Base-by-base conservation (phyloP, 2,113 vertebrate genomes). In the Tetraodon nigroviridis region DNA sequence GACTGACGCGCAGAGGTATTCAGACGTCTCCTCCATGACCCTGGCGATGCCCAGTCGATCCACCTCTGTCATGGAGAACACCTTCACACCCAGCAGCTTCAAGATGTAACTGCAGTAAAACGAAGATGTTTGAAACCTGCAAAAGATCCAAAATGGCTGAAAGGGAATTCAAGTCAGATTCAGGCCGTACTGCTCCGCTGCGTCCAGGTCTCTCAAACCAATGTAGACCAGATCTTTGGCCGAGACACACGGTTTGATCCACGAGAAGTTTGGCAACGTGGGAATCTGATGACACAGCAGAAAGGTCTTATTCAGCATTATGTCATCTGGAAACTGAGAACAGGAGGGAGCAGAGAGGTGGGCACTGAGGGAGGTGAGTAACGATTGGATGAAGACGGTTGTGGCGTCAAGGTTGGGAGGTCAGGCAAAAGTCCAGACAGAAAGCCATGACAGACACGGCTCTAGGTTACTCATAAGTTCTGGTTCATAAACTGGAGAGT, bases 1-100 rank as follows among this genome's bases (percentile, higher is more conserved):
- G 15, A 16, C 44, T n/a, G n/a, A 16, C 44, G 70, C 52, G 8
- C 58, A 82, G 27, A 92, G 73, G 71, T 90, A 82, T 67, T 92
- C 91, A 18, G 87, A 90, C 0, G 86, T 86, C 79, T 91, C 82
- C 64, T 92, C 91, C 90, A 92, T 91, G 41, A 92, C 88, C 52
- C 70, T 81, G 45, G 73, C 65, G 0, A 92, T 74, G 1, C 91
- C 90, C 0, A 92, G 78, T 1, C 47, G 71, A 51, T 92, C 90
- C 50, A 92, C 80, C 6, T 90, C 76, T 0, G 82, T 64, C 87
- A 90, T 91, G 61, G 88, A 90, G 58, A 89, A 92, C 51, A 68
- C 61, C 75, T 89, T 90, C 51, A 90, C 86, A 0, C 84, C 85
- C 41, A 90, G 80, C 7, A 78, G 40, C 71, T 88, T 89, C 71